These are phyloP conservation scores for Baryphthengus martii DNA, from an alignment of 2,113 vertebrate genomes.

Conservation along the genomic window DNA sequence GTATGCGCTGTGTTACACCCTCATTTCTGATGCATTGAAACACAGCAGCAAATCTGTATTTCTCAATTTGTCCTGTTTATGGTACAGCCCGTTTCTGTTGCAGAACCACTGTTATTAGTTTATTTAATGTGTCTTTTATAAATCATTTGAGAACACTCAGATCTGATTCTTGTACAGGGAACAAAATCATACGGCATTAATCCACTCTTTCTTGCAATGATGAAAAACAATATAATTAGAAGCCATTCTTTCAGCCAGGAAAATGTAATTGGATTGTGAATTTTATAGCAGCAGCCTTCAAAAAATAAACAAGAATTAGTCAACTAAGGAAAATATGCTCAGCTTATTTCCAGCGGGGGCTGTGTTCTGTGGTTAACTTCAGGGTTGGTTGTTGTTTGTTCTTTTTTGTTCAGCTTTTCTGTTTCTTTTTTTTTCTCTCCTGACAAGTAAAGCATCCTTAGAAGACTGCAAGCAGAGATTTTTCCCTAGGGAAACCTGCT, in stretches of 20 bases:
- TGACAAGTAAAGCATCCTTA: background rate
- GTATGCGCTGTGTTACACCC: fast-evolving
- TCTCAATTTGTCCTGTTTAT: slow-evolving; percentile 29
- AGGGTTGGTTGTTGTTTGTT: background rate
- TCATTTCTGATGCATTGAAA: background rate
- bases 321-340: slow-evolving; percentile 11
- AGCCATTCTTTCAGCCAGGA: slow-evolving; percentile 38
- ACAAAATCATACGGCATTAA: slow-evolving; percentile 14
- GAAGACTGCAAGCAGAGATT: background rate
- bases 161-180: background rate
- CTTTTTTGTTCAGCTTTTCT: background rate
- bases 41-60: background rate
- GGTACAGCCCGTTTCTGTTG: background rate
- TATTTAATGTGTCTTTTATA: slow-evolving; percentile 44
- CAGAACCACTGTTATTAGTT: slow-evolving; percentile 15
- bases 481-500: background rate
- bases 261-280: slow-evolving; percentile 54
- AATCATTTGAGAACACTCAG: background rate
- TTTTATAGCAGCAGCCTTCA: slow-evolving; percentile 41
- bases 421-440: background rate
- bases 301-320: slow-evolving; percentile 51
- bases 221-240: slow-evolving; percentile 41
- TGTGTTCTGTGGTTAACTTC: background rate
- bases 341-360: background rate
- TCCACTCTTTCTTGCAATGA: background rate